A percentile compares a stretch with the other conserved stretches of the same genome.
phyloP scores from a whole-genome alignment of 2,113 vertebrate species.

The Antigone vipio region DNA sequence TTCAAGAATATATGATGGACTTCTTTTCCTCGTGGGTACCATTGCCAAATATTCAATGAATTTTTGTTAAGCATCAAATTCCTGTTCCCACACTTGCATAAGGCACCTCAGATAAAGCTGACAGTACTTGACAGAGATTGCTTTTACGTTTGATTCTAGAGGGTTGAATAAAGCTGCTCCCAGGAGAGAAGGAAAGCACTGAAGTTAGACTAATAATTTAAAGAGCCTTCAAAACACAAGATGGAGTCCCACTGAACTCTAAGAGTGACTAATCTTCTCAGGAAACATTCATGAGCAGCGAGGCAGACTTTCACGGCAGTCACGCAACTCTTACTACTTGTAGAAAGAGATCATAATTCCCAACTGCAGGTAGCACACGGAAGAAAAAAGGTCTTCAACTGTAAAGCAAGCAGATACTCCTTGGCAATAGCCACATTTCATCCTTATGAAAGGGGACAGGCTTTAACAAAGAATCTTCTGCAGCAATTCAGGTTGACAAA shows the following conservation, averaged over 20 bases:
- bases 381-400: background rate
- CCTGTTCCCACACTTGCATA: background rate
- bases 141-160: background rate
- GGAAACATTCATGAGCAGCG: background rate
- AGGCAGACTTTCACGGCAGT: fast-evolving
- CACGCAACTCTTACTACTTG: background rate
- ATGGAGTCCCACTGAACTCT: background rate
- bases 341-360: background rate
- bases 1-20: fast-evolving
- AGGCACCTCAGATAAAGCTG: background rate
- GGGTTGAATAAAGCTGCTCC: background rate
- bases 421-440: background rate
- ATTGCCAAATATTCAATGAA: background rate
- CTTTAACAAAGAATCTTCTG: background rate
- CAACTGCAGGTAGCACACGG: fast-evolving
- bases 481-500: background rate
- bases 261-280: background rate
- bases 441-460: background rate
- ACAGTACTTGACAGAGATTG: background rate
- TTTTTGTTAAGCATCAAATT: background rate
- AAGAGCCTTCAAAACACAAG: background rate
- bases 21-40: background rate
- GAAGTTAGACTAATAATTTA: background rate
- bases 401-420: background rate
- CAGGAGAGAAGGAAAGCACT: background rate